Evolutionary conservation across 2,888 invertebrate genomes (phyloP).

Genomic region (Seladonia tumulorum): DNA sequence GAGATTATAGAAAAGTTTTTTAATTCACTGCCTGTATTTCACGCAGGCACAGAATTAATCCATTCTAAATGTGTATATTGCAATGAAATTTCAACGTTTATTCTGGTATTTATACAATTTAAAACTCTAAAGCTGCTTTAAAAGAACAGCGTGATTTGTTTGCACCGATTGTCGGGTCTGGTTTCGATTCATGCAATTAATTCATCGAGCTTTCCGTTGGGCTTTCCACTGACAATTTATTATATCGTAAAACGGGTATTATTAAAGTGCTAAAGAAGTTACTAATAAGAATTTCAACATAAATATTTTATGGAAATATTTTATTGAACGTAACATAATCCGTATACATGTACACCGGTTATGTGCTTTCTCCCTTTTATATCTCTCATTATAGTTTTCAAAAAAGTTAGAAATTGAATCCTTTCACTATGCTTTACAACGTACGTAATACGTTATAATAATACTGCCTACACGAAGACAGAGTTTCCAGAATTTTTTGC

Average conservation of each 20-base stretch:
- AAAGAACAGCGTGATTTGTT: constrained; percentile 35
- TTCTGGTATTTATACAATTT: constrained; percentile 19
- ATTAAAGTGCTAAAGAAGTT: neutral
- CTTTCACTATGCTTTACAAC: no score
- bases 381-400: no score
- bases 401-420: no score
- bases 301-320: neutral
- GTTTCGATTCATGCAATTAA: constrained; percentile 44
- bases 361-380: no score
- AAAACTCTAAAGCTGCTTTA: constrained; percentile 18
- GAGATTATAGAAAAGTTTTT: neutral
- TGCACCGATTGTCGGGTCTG: constrained; percentile 3
- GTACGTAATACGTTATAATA: no score
- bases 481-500: no score
- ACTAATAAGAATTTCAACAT: neutral
- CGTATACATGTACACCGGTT: neutral
- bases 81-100: neutral
- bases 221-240: neutral
- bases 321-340: neutral
- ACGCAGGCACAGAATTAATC: neutral
- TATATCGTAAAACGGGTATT: neutral
- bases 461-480: no score
- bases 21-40: neutral
- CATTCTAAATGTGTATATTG: neutral
- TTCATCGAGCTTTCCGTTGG: constrained; percentile 21